These are phyloP conservation scores for Masnerella sp. DNA, from an alignment of 2,888 invertebrate genomes.

Conservation along the genomic window DNA sequence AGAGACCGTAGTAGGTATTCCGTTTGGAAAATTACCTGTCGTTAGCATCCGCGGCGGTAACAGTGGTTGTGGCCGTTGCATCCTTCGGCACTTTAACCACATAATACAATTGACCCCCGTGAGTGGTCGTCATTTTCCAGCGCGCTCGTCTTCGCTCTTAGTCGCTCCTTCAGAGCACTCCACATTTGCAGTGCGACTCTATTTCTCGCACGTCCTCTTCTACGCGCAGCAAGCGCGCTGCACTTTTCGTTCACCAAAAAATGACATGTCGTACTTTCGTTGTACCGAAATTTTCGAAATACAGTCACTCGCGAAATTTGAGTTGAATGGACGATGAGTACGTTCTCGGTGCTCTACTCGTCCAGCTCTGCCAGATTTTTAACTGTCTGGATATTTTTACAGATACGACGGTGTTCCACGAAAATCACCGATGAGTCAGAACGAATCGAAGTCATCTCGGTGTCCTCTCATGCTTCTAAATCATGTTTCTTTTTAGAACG, in stretches of 20 bases:
- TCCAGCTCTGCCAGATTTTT: constrained; percentile 34
- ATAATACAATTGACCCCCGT: constrained; percentile 85
- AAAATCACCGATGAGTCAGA: constrained; percentile 42
- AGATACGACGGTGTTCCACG: constrained; percentile 23
- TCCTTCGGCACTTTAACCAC: constrained; percentile 83
- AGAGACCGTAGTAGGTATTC: no score
- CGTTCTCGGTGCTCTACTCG: constrained; percentile 17
- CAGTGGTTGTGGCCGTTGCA: constrained; percentile 61
- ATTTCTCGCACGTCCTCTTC: neutral
- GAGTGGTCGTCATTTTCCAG: constrained; percentile 79
- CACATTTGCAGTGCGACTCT: constrained; percentile 50
- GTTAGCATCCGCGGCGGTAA: constrained; percentile 67
- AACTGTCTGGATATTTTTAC: constrained; percentile 43
- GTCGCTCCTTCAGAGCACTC: constrained; percentile 45
- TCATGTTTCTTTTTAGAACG: no score
- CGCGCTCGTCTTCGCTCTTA: constrained; percentile 48
- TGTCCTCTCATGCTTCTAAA: constrained; percentile 49
- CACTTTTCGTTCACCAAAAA: constrained; percentile 10
- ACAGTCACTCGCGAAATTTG: constrained; percentile 6
- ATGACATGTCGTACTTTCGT: neutral
- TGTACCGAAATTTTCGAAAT: neutral
- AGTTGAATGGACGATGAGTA: constrained; percentile 27
- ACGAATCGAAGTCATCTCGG: constrained; percentile 56
- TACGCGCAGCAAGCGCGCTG: constrained; percentile 4
- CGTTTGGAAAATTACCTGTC: constrained; percentile 73